phyloP scores from a whole-genome alignment of 2,888 invertebrate species.

The Lutraria lutraria region DNA sequence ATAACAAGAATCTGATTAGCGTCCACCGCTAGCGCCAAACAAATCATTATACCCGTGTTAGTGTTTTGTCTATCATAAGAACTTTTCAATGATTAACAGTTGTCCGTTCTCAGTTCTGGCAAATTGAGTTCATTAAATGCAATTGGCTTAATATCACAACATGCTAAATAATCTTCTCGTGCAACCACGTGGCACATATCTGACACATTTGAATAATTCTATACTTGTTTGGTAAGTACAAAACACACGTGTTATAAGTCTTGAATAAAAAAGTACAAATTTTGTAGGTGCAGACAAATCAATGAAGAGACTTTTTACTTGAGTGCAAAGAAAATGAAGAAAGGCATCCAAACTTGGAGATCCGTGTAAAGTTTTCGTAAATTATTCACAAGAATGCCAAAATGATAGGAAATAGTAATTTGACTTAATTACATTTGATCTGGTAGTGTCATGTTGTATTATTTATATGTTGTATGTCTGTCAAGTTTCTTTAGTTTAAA shows the following conservation, averaged over 20 bases:
- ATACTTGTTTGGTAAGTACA: background rate
- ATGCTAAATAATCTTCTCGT: background rate
- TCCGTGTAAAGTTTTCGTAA: constrained; percentile 3
- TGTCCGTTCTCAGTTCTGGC: background rate
- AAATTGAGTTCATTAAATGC: background rate
- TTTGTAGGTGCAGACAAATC: background rate
- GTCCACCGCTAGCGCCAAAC: background rate
- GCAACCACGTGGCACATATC: background rate
- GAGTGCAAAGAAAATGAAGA: background rate
- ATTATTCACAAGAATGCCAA: constrained; percentile 12
- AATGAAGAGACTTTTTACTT: background rate
- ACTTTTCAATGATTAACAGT: background rate
- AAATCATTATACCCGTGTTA: background rate
- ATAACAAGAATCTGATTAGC: constrained; percentile 6
- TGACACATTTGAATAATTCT: background rate
- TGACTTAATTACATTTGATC: constrained; percentile 14
- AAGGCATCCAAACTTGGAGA: background rate
- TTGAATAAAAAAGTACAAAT: background rate
- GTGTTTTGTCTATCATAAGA: constrained; percentile 16
- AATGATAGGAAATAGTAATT: constrained; percentile 8
- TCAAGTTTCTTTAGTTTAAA: constrained; percentile 14
- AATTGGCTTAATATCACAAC: background rate
- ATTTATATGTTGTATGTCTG: background rate
- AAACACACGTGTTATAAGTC: background rate
- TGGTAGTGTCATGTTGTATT: background rate